A percentile compares a stretch with the other conserved stretches of the same genome.
phyloP scores from a whole-genome alignment of 2,113 vertebrate species.

The Rynchops niger region DNA sequence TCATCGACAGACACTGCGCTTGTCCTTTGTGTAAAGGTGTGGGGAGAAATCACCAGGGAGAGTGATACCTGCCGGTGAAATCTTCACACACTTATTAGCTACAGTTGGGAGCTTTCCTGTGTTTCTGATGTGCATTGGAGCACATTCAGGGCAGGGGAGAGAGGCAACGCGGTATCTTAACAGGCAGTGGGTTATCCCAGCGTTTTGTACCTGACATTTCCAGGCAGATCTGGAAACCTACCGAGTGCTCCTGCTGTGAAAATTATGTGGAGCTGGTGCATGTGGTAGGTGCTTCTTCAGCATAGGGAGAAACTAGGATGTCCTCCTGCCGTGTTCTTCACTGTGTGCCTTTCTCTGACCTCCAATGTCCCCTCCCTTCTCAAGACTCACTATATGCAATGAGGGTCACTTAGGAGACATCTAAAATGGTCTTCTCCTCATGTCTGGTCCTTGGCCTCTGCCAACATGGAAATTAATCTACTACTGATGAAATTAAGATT shows the following conservation, averaged over 20 bases:
- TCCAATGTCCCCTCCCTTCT: not conserved
- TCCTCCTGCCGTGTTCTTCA: not conserved
- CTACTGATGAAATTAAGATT: constrained; percentile 1
- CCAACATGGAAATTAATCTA: not conserved
- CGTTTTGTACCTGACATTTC: not conserved
- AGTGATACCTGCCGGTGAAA: not conserved
- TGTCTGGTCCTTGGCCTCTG: not conserved
- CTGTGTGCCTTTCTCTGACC: not conserved
- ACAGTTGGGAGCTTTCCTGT: not conserved
- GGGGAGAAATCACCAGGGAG: not conserved
- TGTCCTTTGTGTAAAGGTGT: not conserved
- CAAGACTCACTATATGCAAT: not conserved
- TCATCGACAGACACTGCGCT: not conserved
- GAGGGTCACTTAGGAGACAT: not conserved
- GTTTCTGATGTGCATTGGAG: not conserved
- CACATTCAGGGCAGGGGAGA: not conserved
- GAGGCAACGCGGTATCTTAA: not conserved
- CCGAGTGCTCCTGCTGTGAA: not conserved
- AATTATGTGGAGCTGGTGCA: not conserved
- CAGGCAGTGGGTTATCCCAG: not conserved
- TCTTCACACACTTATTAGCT: accelerated
- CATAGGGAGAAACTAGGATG: not conserved
- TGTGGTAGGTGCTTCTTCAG: not conserved
- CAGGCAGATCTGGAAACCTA: not conserved
- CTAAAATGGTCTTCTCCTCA: not conserved